Evolutionary conservation across 2,888 invertebrate genomes (phyloP).

Genomic region (Diaphora mendica): DNA sequence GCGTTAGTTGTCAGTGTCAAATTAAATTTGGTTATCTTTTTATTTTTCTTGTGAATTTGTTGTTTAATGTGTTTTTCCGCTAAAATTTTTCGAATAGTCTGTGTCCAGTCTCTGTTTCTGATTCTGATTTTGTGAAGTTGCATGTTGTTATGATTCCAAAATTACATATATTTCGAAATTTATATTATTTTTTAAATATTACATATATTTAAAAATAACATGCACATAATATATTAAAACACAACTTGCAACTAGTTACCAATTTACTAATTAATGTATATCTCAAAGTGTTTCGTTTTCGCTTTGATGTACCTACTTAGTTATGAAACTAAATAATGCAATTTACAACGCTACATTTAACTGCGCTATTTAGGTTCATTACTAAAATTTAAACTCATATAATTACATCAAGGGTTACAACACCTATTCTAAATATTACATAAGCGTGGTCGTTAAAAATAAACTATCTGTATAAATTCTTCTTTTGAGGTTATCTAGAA

Average conservation of each 20-base stretch:
- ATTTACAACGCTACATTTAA: not conserved
- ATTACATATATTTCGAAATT: too few species aligned
- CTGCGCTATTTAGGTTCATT: not conserved
- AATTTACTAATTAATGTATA: not conserved
- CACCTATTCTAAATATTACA: not conserved
- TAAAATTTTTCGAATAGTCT: not conserved
- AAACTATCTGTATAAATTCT: not conserved
- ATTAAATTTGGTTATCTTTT: not conserved
- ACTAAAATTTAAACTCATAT: not conserved
- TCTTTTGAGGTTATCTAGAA: constrained; percentile 24
- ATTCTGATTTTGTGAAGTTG: not conserved
- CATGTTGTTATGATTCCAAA: too few species aligned
- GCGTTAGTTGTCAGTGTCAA: not conserved
- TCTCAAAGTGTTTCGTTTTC: not conserved
- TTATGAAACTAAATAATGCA: not conserved
- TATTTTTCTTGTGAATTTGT: not conserved
- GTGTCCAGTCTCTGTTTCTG: not conserved
- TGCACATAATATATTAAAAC: too few species aligned
- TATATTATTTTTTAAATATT: too few species aligned
- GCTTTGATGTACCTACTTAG: not conserved
- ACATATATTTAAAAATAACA: too few species aligned
- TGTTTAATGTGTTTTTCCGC: too few species aligned
- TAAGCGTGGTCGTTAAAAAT: not conserved
- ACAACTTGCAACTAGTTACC: not conserved
- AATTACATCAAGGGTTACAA: not conserved